phyloP scores from a whole-genome alignment of 2,888 invertebrate genomes.

The Pterobdella sp. region DNA sequence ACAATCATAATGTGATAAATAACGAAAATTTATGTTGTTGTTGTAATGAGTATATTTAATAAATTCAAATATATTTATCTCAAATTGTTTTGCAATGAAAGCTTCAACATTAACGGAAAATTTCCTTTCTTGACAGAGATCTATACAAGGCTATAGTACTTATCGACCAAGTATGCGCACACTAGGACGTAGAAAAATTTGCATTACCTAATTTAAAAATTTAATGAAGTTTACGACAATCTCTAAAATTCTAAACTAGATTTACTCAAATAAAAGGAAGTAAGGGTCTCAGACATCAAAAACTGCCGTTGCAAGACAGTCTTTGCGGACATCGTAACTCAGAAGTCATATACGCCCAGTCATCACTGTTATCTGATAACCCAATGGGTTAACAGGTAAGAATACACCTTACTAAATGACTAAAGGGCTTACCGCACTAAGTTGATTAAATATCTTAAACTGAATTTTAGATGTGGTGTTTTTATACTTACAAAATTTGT shows the following conservation, averaged over 20 bases:
- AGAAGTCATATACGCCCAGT: conserved; percentile 1
- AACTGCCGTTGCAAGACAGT: conserved; percentile 1
- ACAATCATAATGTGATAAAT: too few relatives aligned
- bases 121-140: too few relatives aligned
- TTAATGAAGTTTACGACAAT: neutral
- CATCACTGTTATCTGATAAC: conserved; percentile 12
- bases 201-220: neutral
- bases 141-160: too few relatives aligned
- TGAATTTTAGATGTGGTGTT: neutral
- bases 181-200: neutral
- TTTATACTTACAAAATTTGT: too few relatives aligned
- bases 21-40: too few relatives aligned
- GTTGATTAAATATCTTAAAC: neutral
- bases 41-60: too few relatives aligned
- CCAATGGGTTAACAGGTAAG: conserved; percentile 10
- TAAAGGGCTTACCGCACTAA: neutral
- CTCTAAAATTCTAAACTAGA: neutral
- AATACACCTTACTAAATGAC: conserved; percentile 12
- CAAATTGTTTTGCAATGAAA: too few relatives aligned
- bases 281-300: conserved; percentile 8
- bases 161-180: too few relatives aligned
- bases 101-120: too few relatives aligned
- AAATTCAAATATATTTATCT: too few relatives aligned
- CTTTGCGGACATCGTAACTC: neutral
- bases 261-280: neutral